Evolutionary conservation across 2,888 invertebrate genomes (phyloP), one percentile per base, ranked within the genome.

Genomic region (Lingula anatina): DNA sequence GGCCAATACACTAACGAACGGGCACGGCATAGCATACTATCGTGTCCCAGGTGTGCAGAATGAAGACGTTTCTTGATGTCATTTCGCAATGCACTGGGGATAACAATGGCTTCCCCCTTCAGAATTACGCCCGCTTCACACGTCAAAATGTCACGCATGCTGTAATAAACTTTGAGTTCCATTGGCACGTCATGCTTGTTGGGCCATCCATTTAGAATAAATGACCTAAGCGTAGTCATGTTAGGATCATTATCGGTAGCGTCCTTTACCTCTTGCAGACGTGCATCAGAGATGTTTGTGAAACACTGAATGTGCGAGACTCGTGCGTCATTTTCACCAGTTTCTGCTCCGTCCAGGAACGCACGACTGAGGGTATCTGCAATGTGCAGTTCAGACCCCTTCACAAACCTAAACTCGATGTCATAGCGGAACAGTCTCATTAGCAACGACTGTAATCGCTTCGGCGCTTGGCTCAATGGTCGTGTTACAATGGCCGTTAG

Each of bases 301-400:
- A 47, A 46, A 18, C 5, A 20, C 15, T 47, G 4, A 7, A 46
- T n/a, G 26, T 28, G 18, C 44, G 24, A 25, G 4, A 46, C 21
- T 3, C 49, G 5, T 27, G 44, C 20, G 18, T 26, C 3, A 12
- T 21, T 20, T n/a, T n/a, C n/a, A n/a, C n/a, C n/a, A n/a, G n/a
- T n/a, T 3, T 47, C 47, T 4, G n/a, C n/a, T 5, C 3, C 31
- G 4, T 25, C 47, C 4, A 46, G 9, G 47, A 27, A 31, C 47
- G 47, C 46, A 21, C 47, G 31, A 49, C 47, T 47, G 24, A 47
- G 27, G 12, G 47, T 27, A 26, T 47, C 47, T 4, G 47, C 47
- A n/a, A 46, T 20, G 5, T 24, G 18, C 21, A 47, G 46, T 18
- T 46, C n/a, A 5, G 25, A 24, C 5, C 46, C 46, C 20, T 46